A percentile compares a stretch with the other conserved stretches of the same genome.
phyloP scores from a whole-genome alignment of 2,113 vertebrate genomes.

The Peromyscus maniculatus region DNA sequence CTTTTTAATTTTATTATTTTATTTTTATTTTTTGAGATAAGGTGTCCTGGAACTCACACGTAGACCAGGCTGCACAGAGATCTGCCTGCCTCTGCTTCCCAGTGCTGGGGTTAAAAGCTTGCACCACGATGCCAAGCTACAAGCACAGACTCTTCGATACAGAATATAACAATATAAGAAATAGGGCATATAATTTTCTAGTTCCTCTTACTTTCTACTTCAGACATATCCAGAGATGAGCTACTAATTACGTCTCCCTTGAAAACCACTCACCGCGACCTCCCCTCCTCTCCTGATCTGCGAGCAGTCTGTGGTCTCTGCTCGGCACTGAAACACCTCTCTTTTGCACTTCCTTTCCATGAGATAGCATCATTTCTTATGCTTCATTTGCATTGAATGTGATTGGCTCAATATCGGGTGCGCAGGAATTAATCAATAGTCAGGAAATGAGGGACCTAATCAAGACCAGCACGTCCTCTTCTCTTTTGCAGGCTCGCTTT shows the following conservation, averaged over 20 bases:
- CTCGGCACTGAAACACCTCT: background rate
- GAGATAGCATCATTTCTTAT: background rate
- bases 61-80: background rate
- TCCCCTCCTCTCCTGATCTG: background rate
- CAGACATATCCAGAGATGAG: background rate
- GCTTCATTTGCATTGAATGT: background rate
- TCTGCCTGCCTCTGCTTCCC: background rate
- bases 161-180: background rate
- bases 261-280: background rate
- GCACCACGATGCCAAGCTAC: background rate
- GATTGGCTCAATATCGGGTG: background rate
- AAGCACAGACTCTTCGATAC: background rate
- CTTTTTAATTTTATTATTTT: background rate
- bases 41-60: background rate
- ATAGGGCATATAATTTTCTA: background rate
- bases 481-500: background rate
- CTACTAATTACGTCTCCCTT: background rate
- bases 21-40: background rate
- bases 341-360: background rate
- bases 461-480: background rate
- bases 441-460: background rate
- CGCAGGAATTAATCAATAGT: background rate
- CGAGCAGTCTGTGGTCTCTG: background rate
- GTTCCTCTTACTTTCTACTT: background rate
- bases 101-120: background rate